Conservation (phyloP, 2,888 invertebrate species). For the Xylocampa areola region DNA sequence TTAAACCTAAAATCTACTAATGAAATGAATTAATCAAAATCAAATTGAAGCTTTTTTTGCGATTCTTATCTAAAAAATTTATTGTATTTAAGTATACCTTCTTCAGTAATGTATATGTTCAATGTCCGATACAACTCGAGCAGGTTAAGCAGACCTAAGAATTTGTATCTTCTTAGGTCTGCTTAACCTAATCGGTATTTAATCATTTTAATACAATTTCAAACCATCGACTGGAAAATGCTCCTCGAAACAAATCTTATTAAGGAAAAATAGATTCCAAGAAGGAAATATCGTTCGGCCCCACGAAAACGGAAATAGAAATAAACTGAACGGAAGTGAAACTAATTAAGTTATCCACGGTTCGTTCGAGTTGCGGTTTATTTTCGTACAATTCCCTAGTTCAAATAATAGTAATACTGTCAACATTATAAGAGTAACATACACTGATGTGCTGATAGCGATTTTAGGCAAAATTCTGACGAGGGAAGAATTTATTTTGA, state of each 20-base stretch:
- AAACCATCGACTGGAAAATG: slow-evolving; percentile 68
- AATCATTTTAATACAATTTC: slow-evolving; percentile 74
- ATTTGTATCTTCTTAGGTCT: no score
- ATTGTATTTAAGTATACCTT: no score
- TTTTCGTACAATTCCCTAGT: slow-evolving; percentile 83
- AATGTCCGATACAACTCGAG: background rate
- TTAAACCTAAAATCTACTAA: no score
- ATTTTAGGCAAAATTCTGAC: slow-evolving; percentile 77
- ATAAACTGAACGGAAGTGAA: slow-evolving; percentile 87
- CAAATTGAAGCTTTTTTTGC: no score
- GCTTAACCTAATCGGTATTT: slow-evolving; percentile 69
- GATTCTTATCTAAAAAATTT: no score
- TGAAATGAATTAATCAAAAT: no score
- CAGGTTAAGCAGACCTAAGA: slow-evolving; percentile 58
- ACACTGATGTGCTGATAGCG: slow-evolving; percentile 82
- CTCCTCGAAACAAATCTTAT: slow-evolving; percentile 80
- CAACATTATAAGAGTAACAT: slow-evolving; percentile 82
- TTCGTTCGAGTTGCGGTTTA: slow-evolving; percentile 83
- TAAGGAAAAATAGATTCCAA: slow-evolving; percentile 84
- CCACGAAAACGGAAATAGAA: slow-evolving; percentile 88
- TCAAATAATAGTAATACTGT: slow-evolving; percentile 86
- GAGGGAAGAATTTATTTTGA: slow-evolving; percentile 68
- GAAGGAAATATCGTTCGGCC: slow-evolving; percentile 82
- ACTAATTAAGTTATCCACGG: slow-evolving; percentile 89
- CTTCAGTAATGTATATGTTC: no score